Evolutionary conservation across 1,140 invertebrate species (phyloP).

Genomic region (Hetaerina americana): DNA sequence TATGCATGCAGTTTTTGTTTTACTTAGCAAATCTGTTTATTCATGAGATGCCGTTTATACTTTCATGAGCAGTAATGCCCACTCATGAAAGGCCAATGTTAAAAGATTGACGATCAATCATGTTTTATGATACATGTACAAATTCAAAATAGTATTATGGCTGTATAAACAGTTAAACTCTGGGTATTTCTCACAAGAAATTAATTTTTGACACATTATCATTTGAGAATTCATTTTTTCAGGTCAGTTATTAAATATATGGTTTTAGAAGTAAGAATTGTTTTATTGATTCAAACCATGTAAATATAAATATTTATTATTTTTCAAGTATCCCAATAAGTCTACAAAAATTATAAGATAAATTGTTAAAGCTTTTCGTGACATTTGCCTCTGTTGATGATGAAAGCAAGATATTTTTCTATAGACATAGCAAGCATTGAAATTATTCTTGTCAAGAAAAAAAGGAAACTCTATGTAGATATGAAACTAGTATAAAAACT

Average conservation of each 20-base stretch:
- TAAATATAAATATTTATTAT: no score
- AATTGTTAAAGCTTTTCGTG: background rate
- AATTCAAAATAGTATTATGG: background rate
- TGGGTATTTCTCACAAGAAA: background rate
- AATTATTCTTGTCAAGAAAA: background rate
- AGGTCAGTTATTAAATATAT: no score
- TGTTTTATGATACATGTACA: background rate
- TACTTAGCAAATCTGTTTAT: background rate
- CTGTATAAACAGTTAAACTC: background rate
- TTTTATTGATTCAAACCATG: no score
- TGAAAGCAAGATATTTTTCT: background rate
- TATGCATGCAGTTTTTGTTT: no score
- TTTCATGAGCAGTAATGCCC: background rate
- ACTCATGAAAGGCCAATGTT: background rate
- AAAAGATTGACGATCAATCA: background rate
- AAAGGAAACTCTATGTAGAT: background rate
- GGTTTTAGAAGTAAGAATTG: no score
- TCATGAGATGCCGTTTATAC: background rate
- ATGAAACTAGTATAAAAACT: background rate
- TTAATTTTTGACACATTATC: background rate
- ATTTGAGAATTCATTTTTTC: background rate
- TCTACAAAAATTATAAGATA: no score
- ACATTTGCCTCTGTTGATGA: background rate
- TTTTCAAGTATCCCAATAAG: no score
- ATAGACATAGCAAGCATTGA: background rate